Evolutionary conservation across 2,888 invertebrate species (phyloP).

Genomic region (Plemyria rubiginata): DNA sequence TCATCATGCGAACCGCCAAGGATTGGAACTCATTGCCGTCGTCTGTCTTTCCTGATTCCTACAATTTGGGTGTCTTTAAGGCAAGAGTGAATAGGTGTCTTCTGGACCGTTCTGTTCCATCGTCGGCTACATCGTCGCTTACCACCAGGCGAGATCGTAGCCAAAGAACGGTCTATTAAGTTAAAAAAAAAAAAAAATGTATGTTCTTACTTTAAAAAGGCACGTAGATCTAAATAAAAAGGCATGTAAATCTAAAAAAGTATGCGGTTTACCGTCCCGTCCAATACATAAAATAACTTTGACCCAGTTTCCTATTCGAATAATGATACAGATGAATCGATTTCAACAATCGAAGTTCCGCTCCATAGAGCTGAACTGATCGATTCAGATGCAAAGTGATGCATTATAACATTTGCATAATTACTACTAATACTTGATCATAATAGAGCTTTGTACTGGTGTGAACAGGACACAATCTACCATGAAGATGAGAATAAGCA

Average conservation of each 20-base stretch:
- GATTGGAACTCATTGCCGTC: no score
- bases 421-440: conserved; percentile 17
- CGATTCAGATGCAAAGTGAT: conserved; percentile 58
- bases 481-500: neutral
- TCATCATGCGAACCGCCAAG: no score
- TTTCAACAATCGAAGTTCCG: conserved; percentile 55
- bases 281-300: conserved; percentile 24
- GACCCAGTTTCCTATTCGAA: conserved; percentile 45
- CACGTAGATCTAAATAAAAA: neutral
- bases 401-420: conserved; percentile 46
- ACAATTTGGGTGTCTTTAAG: no score
- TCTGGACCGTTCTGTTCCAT: no score
- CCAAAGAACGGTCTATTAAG: no score
- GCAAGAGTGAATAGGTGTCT: no score
- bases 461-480: conserved; percentile 5
- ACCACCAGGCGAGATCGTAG: no score
- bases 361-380: conserved; percentile 46
- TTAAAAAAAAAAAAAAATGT: no score
- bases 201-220: neutral
- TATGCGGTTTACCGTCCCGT: conserved; percentile 15
- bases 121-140: no score
- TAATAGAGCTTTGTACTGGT: conserved; percentile 17
- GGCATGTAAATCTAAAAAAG: no score
- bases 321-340: conserved; percentile 50
- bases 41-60: no score